phyloP scores from a whole-genome alignment of 1,140 invertebrate genomes.

The Neodiprion lecontei region DNA sequence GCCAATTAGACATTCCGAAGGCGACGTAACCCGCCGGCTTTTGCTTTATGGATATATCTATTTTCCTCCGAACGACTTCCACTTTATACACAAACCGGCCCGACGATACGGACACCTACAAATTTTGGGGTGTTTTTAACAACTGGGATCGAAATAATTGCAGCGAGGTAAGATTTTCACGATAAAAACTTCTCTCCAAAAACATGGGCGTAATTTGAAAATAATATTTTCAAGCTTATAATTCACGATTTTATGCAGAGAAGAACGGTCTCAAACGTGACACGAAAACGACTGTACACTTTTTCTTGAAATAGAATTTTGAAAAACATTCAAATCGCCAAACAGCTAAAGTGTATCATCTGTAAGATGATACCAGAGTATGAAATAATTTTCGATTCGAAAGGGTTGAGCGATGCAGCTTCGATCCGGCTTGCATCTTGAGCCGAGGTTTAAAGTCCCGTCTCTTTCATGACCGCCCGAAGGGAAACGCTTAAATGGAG shows the following conservation, averaged over 20 bases:
- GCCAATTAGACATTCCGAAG: slow-evolving; percentile 7
- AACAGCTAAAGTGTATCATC: neutral
- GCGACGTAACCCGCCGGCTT: neutral
- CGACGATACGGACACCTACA: too few species aligned
- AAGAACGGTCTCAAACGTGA: too few species aligned
- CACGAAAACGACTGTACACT: too few species aligned
- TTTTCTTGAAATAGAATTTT: neutral
- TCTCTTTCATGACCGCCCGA: neutral
- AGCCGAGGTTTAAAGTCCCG: neutral
- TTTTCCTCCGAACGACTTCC: too few species aligned
- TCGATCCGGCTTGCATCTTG: neutral
- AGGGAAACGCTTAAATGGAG: neutral
- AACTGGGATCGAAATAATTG: too few species aligned
- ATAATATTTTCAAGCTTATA: too few species aligned
- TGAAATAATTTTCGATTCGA: neutral
- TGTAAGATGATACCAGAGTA: neutral
- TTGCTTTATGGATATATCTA: neutral
- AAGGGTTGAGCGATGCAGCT: neutral
- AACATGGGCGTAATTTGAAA: too few species aligned
- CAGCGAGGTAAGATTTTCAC: too few species aligned
- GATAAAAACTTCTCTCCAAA: too few species aligned
- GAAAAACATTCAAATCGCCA: neutral
- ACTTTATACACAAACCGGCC: too few species aligned
- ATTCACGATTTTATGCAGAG: too few species aligned
- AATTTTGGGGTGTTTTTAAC: too few species aligned